Base-by-base conservation (phyloP, 2,113 vertebrate species). In the Myodes glareolus region DNA sequence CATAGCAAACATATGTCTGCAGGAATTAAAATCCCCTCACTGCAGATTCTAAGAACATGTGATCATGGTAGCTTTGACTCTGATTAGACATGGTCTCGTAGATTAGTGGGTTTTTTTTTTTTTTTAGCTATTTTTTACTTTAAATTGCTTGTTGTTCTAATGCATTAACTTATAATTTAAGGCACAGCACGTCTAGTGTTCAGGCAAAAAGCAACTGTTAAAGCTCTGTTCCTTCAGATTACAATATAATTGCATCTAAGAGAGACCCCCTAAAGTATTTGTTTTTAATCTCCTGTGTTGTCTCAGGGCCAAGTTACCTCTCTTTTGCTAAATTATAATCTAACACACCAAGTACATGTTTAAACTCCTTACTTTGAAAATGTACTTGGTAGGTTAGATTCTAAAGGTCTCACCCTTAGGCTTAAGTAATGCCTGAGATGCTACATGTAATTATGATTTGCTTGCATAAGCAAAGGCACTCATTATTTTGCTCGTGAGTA, bases 401-500 rank as follows among this genome's bases (percentile, higher is more conserved):
- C 42, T 90, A 80, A 93, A 70, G 12, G 19, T 17, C 7, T 92
- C 36, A 68, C 42, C 67, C 39, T 94, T 95, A 31, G 55, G 36
- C 29, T 91, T 90, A 78, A 47, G 6, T 68, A 67, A 42, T 16
- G 11, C 92, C 55, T 90, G 58, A 93, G 75, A 81, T 75, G 19
- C 50, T 47, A 23, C 72, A 23, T 82, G 47, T 70, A 31, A 39
- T 92, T 87, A 76, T 91, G 80, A 89, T 94, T 82, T 93, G 68
- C 45, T 42, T 90, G 42, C 39, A 4, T 17, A 84, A 77, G n/a
- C 36, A 31, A 95, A 95, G 10, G 0, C 8, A 39, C 94, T 92
- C 85, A 82, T 89, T 92, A 91, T 94, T 91, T 88, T 96, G 42
- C 50, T 96, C 10, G 58, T 25, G 91, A 73, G 89, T 93, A 25